A percentile compares a stretch with the other conserved stretches of the same genome.
Evolutionary conservation across 2,888 invertebrate species (phyloP).

Genomic region (Xestia rhomboidea): DNA sequence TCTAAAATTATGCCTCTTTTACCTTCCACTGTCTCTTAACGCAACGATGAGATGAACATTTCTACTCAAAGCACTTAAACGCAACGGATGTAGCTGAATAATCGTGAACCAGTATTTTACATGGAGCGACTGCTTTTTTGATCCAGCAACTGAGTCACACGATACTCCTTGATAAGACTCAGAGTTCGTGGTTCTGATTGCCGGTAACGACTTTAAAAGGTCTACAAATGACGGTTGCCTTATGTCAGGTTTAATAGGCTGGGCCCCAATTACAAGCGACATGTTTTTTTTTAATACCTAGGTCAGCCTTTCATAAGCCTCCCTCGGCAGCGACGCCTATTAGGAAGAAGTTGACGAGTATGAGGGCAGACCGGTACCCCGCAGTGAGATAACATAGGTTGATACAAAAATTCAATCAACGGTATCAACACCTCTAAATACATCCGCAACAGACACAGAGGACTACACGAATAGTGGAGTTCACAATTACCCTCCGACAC

Average conservation of each 20-base stretch:
- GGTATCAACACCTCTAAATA: constrained; percentile 24
- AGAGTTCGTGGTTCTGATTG: background rate
- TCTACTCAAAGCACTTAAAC: background rate
- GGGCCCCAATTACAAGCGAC: too few species aligned
- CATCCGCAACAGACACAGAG: background rate
- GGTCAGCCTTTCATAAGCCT: background rate
- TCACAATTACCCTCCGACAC: constrained; percentile 50
- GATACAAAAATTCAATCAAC: background rate
- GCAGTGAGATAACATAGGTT: background rate
- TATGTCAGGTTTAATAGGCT: background rate
- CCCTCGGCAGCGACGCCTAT: background rate
- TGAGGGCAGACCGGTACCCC: background rate
- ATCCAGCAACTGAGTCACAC: too few species aligned
- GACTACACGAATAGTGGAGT: constrained; percentile 25
- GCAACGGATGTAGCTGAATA: too few species aligned
- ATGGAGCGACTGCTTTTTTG: background rate
- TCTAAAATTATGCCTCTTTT: background rate
- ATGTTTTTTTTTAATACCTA: background rate
- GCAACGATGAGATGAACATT: background rate
- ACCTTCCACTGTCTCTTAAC: too few species aligned
- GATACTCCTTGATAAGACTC: background rate
- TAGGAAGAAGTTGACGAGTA: background rate
- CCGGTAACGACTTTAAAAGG: background rate
- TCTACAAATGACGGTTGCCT: background rate
- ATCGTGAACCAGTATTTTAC: too few species aligned